These are phyloP conservation scores for Neogale vison DNA, from an alignment of 2,113 vertebrate species.

Conservation along the genomic window DNA sequence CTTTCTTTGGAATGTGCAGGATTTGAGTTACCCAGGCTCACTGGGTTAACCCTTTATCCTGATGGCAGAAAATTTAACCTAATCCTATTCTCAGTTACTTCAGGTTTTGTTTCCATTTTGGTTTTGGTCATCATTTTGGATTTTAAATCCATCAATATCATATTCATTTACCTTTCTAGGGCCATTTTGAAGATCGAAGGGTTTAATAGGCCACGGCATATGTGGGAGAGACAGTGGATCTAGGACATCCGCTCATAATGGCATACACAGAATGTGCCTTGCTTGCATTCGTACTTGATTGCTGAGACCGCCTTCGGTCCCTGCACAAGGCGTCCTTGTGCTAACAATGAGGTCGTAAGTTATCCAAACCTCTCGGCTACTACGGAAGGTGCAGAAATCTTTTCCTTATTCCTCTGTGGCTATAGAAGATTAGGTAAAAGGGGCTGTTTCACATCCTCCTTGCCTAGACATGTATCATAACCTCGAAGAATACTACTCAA, in stretches of 20 bases:
- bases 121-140: not conserved
- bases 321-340: not conserved
- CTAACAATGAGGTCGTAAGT: not conserved
- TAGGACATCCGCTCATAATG: not conserved
- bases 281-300: not conserved
- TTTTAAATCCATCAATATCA: not conserved
- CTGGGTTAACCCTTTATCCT: not conserved
- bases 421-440: not conserved
- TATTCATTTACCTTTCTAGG: not conserved
- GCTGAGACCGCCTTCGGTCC: not conserved
- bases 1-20: not conserved
- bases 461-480: not conserved
- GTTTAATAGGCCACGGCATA: not conserved
- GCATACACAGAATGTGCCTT: not conserved
- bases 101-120: constrained; percentile 1
- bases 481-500: not conserved
- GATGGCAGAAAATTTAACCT: not conserved
- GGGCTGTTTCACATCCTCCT: not conserved
- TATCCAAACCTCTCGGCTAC: not conserved
- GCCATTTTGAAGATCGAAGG: not conserved
- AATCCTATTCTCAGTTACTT: not conserved
- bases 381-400: not conserved
- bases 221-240: not conserved
- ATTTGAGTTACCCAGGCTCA: not conserved
- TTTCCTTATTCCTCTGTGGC: not conserved